Base-by-base conservation (phyloP, 2,113 vertebrate species). In the Gallinago undulata region DNA sequence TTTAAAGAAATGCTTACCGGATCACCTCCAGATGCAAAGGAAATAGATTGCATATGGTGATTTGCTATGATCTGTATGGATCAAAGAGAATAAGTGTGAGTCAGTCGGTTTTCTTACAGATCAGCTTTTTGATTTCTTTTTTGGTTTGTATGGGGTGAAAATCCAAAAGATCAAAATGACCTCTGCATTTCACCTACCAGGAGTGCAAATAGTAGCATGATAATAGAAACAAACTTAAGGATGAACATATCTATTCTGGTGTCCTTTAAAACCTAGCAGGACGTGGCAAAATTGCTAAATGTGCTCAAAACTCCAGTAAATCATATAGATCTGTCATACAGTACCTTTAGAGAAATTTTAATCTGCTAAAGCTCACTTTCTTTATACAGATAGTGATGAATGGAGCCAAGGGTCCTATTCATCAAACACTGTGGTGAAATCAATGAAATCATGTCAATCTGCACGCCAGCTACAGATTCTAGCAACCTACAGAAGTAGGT, bases 11-110 rank as follows among this genome's bases (percentile, higher is more conserved):
- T 69, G 94, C 99, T 99, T 98, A 99, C 99, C 97, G 99, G 99
- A 95, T 99, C 99, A 95, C 99, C 99, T 73, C 99, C 99, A 27
- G 99, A 99, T 22, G 99, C 99, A 90, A 99, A 99, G 91, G 99
- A 99, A 97, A 99, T 99, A 70, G 99, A 99, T 96, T 99, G 99
- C 99, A 99, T 99, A 87, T 99, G 99, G 97, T 99, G 99, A 95
- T 99, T 99, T 82, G 99, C 99, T 98, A 99, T 99, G 95, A 99
- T 99, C 99, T 99, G 98, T 96, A 75, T 63, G 81, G 74, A 76
- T 62, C 62, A 94, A 93, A 96, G 96, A 81, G 97, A 90, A 76
- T 41, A 96, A 67, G 17, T 48, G 30, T 94, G 41, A 97, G 87
- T 97, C 81, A 96, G 60, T 28, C 37, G 19, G 13, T 39, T 92